Conservation (phyloP, 2,797 vertebrate genomes). For the Sandelia bainsii region DNA sequence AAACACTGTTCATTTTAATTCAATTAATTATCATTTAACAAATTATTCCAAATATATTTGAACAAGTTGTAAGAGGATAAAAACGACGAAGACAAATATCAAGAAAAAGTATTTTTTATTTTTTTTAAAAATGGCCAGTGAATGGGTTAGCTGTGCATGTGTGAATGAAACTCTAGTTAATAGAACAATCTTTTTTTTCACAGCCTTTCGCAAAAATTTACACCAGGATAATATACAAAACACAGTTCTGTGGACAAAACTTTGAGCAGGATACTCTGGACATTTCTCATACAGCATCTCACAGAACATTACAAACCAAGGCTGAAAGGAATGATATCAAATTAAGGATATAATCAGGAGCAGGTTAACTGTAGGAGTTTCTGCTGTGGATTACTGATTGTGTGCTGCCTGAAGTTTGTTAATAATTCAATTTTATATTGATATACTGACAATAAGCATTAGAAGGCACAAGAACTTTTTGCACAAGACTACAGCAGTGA, state of each 20-base stretch:
- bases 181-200: conserved; percentile 80
- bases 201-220: conserved; percentile 84
- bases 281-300: conserved; percentile 53
- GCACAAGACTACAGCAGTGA: conserved; percentile 67
- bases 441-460: conserved; percentile 77
- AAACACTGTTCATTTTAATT: conserved; percentile 12
- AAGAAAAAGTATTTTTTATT: conserved; percentile 80
- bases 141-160: conserved; percentile 93
- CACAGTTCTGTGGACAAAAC: conserved; percentile 72
- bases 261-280: conserved; percentile 41
- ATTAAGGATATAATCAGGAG: conserved; percentile 61
- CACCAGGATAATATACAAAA: conserved; percentile 81
- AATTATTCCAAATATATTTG: conserved; percentile 21
- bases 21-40: conserved; percentile 13
- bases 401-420: conserved; percentile 72
- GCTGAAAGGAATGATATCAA: conserved; percentile 73
- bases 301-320: conserved; percentile 69
- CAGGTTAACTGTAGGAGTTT: conserved; percentile 50
- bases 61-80: conserved; percentile 32
- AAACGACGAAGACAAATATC: conserved; percentile 65
- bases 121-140: conserved; percentile 84
- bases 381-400: conserved; percentile 66
- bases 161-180: conserved; percentile 88
- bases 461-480: conserved; percentile 76
- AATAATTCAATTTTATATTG: conserved; percentile 67